Evolutionary conservation across 2,113 vertebrate genomes (phyloP).

Genomic region (Istiophorus platypterus): DNA sequence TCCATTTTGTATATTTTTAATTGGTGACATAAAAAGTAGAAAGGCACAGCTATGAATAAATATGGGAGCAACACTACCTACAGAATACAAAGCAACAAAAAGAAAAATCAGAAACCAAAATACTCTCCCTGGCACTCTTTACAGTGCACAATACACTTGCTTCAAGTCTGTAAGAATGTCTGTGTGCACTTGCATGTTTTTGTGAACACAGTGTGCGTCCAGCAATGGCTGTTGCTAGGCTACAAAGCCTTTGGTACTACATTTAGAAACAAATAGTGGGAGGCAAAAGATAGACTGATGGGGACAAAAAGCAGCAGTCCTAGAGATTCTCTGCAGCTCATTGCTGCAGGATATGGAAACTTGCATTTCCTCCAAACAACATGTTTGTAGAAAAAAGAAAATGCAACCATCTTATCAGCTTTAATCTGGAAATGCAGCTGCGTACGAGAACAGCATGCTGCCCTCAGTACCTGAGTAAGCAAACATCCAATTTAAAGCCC

Average conservation of each 20-base stretch:
- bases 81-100: conserved; percentile 15
- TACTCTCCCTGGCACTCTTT: conserved; percentile 7
- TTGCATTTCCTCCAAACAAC: not conserved
- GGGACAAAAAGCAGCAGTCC: conserved; percentile 51
- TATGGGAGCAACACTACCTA: not conserved
- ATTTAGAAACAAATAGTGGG: conserved; percentile 69
- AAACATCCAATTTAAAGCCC: too few relatives aligned
- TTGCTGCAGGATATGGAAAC: conserved; percentile 13
- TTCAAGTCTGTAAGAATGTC: conserved; percentile 4
- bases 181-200: not conserved
- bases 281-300: conserved; percentile 53
- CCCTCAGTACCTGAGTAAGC: too few relatives aligned
- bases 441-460: not conserved
- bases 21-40: conserved; percentile 9
- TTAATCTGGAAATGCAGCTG: not conserved
- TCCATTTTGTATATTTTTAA: conserved; percentile 16
- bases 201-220: conserved; percentile 37
- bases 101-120: conserved; percentile 37
- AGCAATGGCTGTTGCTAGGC: conserved; percentile 72
- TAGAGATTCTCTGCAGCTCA: conserved; percentile 21
- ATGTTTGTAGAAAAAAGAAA: not conserved
- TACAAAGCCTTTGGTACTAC: conserved; percentile 65
- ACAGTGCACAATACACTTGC: conserved; percentile 15
- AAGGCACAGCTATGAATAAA: conserved; percentile 22
- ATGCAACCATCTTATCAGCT: not conserved